A percentile compares a stretch with the other conserved stretches of the same genome.
Conservation (phyloP, 1,140 invertebrate genomes). For the Macrostomum lignano region DNA sequence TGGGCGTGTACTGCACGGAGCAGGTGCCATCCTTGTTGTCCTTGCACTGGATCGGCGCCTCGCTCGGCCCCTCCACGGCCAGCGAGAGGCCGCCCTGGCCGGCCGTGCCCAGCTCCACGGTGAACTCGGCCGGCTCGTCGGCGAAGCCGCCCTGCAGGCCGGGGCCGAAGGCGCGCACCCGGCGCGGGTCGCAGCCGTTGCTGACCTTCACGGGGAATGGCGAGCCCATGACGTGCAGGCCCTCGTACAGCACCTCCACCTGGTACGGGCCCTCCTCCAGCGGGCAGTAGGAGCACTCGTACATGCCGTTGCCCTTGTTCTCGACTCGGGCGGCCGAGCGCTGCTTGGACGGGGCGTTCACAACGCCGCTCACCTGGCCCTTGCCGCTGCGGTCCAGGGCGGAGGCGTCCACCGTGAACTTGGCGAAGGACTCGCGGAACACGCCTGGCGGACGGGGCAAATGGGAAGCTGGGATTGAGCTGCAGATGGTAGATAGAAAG, state of each 20-base stretch:
- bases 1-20: conserved; percentile 46
- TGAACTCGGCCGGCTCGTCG: conserved; percentile 33
- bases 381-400: conserved; percentile 35
- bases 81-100: conserved; percentile 52
- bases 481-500: too few relatives aligned
- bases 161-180: conserved; percentile 7
- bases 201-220: conserved; percentile 47
- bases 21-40: conserved; percentile 54
- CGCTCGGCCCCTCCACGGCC: conserved; percentile 46
- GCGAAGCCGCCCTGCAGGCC: conserved; percentile 22
- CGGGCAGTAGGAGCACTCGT: conserved; percentile 49
- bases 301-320: conserved; percentile 45
- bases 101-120: conserved; percentile 39
- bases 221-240: conserved; percentile 43
- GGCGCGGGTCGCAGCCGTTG: conserved; percentile 6
- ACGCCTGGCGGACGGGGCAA: conserved; percentile 34
- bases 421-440: conserved; percentile 46
- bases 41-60: conserved; percentile 44
- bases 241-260: conserved; percentile 5
- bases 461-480: too few relatives aligned
- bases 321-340: conserved; percentile 43
- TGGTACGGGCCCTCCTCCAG: conserved; percentile 39
- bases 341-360: conserved; percentile 47
- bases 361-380: conserved; percentile 41
- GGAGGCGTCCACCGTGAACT: conserved; percentile 53